phyloP scores from a whole-genome alignment of 2,113 vertebrate genomes.

The Helogale parvula region DNA sequence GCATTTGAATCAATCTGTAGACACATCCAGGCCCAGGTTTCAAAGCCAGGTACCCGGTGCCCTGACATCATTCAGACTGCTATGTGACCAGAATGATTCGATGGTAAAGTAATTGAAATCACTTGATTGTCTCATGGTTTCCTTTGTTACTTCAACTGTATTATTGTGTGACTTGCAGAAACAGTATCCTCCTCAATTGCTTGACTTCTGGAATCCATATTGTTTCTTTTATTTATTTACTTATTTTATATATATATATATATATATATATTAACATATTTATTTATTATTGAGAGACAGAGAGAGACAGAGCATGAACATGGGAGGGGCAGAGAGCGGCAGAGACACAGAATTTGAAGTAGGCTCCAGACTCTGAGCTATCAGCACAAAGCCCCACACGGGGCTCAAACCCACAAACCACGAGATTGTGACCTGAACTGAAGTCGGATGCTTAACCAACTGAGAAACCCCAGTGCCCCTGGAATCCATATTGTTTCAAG shows the following conservation, averaged over 20 bases:
- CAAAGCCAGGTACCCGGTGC: background rate
- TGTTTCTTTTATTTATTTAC: background rate
- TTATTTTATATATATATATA: too few species aligned
- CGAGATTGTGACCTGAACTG: too few species aligned
- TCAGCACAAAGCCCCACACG: too few species aligned
- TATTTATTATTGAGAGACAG: too few species aligned
- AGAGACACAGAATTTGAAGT: too few species aligned
- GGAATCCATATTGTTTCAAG: background rate
- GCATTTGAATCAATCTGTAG: background rate
- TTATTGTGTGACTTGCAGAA: background rate
- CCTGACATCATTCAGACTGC: background rate
- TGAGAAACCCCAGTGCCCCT: background rate
- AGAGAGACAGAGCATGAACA: too few species aligned
- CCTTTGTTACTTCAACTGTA: conserved; percentile 45
- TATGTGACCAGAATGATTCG: background rate
- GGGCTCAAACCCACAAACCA: too few species aligned
- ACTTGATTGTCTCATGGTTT: background rate
- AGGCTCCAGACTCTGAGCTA: too few species aligned
- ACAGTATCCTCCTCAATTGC: background rate
- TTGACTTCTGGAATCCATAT: background rate
- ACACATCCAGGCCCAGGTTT: conserved; percentile 7
- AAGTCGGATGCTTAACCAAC: too few species aligned
- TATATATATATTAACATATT: too few species aligned
- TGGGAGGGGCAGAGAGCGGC: too few species aligned
- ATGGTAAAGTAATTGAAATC: conserved; percentile 18